Evolutionary conservation across 2,113 vertebrate species (phyloP).

Genomic region (Sorex fumeus): DNA sequence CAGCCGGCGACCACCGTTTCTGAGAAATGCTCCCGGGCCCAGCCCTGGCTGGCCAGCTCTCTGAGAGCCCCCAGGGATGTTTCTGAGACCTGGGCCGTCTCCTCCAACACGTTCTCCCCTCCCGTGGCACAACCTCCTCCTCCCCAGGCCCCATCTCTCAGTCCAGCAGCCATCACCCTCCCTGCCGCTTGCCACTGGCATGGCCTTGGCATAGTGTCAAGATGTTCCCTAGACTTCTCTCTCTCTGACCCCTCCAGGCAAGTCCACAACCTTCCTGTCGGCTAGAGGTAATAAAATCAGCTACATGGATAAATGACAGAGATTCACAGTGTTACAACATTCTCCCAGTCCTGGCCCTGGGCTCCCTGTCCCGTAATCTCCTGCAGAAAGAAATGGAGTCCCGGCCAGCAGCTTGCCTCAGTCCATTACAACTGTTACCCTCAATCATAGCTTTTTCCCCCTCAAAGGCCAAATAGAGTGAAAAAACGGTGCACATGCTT

Average conservation of each 20-base stretch:
- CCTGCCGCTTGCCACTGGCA: not conserved
- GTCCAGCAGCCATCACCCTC: not conserved
- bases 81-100: not conserved
- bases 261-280: not conserved
- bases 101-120: not conserved
- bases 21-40: not conserved
- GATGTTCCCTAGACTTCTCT: not conserved
- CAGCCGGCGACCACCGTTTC: not conserved
- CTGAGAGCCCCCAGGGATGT: not conserved
- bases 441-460: not conserved
- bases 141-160: not conserved
- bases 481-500: not conserved
- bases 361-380: not conserved
- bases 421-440: not conserved
- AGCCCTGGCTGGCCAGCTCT: not conserved
- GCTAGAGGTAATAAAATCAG: constrained; percentile 55
- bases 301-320: constrained; percentile 28
- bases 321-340: constrained; percentile 20
- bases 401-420: not conserved
- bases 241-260: not conserved
- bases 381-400: not conserved
- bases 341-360: not conserved
- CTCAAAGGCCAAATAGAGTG: constrained; percentile 23
- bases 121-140: not conserved
- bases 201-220: not conserved